phyloP scores from a whole-genome alignment of 2,113 vertebrate genomes.

The Neogobius melanostomus region DNA sequence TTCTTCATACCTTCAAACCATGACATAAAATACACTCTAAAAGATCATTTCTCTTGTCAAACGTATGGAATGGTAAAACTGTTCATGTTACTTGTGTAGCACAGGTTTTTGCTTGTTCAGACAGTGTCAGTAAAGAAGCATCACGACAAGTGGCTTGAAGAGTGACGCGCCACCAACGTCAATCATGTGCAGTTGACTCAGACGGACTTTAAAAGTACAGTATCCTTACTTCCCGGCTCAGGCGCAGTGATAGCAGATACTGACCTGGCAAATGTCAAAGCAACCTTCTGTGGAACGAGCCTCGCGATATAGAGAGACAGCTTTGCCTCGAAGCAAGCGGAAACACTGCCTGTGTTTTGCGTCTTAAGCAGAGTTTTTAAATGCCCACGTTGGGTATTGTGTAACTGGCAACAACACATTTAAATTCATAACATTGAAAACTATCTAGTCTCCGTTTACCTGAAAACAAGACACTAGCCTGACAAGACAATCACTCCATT shows the following conservation, averaged over 20 bases:
- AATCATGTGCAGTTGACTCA: conserved; percentile 7
- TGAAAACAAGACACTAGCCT: too few relatives aligned
- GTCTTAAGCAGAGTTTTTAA: not conserved
- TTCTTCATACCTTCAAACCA: too few relatives aligned
- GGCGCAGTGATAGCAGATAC: conserved; percentile 20
- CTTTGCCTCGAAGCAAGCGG: conserved; percentile 7
- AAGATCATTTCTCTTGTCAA: too few relatives aligned
- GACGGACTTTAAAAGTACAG: conserved; percentile 8
- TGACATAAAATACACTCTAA: too few relatives aligned
- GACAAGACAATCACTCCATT: too few relatives aligned
- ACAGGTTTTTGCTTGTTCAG: not conserved
- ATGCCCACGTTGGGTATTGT: not conserved
- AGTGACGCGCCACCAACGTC: conserved; percentile 9
- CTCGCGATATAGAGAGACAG: conserved; percentile 23
- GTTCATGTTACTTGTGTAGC: too few relatives aligned
- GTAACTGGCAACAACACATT: not conserved
- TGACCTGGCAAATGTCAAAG: conserved; percentile 28
- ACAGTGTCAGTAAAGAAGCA: not conserved
- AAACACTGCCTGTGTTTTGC: not conserved
- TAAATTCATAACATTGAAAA: too few relatives aligned
- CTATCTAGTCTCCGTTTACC: too few relatives aligned
- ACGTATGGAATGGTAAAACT: too few relatives aligned
- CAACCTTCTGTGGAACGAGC: not conserved
- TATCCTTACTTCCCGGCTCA: conserved; percentile 8
- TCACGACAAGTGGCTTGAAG: not conserved